Evolutionary conservation across 2,797 vertebrate species (phyloP).

Genomic region (Galaxias olidus): DNA sequence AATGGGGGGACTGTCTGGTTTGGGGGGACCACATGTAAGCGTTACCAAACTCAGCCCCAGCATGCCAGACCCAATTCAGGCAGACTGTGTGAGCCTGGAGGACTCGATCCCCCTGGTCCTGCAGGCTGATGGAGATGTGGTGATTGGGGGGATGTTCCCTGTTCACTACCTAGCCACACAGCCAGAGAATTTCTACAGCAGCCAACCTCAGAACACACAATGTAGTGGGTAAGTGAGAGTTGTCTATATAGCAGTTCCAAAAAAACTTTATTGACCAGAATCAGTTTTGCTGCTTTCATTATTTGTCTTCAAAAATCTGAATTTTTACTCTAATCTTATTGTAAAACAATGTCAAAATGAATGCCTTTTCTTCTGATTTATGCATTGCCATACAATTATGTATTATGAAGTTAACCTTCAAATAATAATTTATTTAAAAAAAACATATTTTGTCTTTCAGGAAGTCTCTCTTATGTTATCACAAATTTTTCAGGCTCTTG

Average conservation of each 20-base stretch:
- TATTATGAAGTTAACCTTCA: no score
- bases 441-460: no score
- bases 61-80: neutral
- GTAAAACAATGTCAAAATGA: no score
- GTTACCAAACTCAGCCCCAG: conserved; percentile 11
- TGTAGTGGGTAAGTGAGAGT: conserved; percentile 69
- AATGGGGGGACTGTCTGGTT: conserved; percentile 12
- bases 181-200: conserved; percentile 52
- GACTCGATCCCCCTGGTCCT: conserved; percentile 50
- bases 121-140: conserved; percentile 61
- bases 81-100: conserved; percentile 49
- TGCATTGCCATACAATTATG: no score
- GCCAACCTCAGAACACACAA: conserved; percentile 44
- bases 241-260: no score
- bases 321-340: no score
- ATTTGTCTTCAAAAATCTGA: neutral
- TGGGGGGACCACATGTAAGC: conserved; percentile 9
- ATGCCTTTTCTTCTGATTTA: no score
- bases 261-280: no score
- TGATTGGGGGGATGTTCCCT: conserved; percentile 75
- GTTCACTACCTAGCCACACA: conserved; percentile 63
- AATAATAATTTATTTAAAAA: no score
- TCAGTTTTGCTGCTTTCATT: neutral
- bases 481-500: neutral
- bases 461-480: neutral